Base-by-base conservation (phyloP, 1,140 invertebrate species). In the Megalopta genalis region DNA sequence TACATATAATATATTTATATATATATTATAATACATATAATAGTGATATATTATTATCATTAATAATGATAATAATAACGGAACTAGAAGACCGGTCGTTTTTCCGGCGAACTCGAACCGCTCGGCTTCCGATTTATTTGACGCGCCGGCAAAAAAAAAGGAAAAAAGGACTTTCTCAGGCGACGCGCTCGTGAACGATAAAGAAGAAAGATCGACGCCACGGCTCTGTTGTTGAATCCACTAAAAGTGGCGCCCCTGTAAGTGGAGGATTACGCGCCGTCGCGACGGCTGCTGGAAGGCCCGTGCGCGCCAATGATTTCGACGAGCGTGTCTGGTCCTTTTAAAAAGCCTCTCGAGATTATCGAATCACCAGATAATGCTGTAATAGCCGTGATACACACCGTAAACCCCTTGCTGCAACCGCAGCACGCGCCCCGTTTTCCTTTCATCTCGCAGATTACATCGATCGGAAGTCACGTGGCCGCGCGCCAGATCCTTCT, bases 311-410 rank as follows among this genome's bases (percentile, higher is more conserved):
- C 64, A 49, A 72, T 68, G 25, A 75, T 66, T 57, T n/a, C n/a
- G n/a, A n/a, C n/a, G 25, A 46, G 75, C 66, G 60, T 16, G 62
- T 86, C 77, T 86, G 84, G 76, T 59, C 67, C 37, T 78, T 81
- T 67, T 77, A 84, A 84, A 69, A 73, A 77, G 65, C 69, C 66
- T 71, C 79, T 84, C 72, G 62, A 76, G 64, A 82, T 85, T 85
- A 85, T 60, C 27, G n/a, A 42, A 32, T 54, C 49, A 64, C 16
- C 23, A 81, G 83, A 84, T 85, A 85, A 84, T 57, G 25, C 37
- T 23, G 49, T 59, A 72, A 67, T 72, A 63, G 39, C 72, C 57
- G 14, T 27, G 83, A 85, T 85, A 80, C 25, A 80, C 25, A 75
- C 66, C 71, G 80, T 85, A 80, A n/a, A 71, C 66, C 71, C 37